A percentile compares a stretch with the other conserved stretches of the same genome.
Evolutionary conservation across 2,797 vertebrate genomes (phyloP).

Genomic region (Novumbra hubbsi): DNA sequence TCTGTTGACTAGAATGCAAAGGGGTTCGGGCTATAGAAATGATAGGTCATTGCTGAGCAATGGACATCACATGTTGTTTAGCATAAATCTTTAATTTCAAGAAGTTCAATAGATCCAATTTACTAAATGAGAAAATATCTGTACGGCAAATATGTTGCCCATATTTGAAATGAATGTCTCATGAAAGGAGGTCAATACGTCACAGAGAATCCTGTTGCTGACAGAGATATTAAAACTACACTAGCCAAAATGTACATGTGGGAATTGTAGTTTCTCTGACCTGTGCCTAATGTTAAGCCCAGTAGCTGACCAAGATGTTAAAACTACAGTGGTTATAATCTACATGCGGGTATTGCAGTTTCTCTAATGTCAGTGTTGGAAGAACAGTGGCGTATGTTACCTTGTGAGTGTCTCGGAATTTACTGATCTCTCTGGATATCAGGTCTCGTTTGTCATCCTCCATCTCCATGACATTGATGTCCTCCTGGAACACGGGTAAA

Average conservation of each 20-base stretch:
- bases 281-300: constrained; percentile 28
- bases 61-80: neutral
- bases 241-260: too few relatives aligned
- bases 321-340: constrained; percentile 23
- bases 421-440: constrained; percentile 99
- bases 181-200: constrained; percentile 12
- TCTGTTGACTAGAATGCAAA: constrained; percentile 23
- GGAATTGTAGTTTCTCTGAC: too few relatives aligned
- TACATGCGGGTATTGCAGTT: constrained; percentile 34
- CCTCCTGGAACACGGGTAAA: constrained; percentile 79
- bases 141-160: constrained; percentile 30
- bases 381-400: constrained; percentile 79
- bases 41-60: constrained; percentile 16
- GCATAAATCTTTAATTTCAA: neutral
- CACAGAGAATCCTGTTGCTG: constrained; percentile 36
- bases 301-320: constrained; percentile 38
- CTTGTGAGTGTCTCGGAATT: constrained; percentile 99
- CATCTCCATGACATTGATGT: constrained; percentile 99
- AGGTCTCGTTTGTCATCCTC: constrained; percentile 99
- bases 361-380: constrained; percentile 39
- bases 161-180: constrained; percentile 28
- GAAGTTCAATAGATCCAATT: constrained; percentile 10
- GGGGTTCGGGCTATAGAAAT: constrained; percentile 32
- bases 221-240: neutral
- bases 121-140: constrained; percentile 21